Base-by-base conservation (phyloP, 92 coral and sea anemone genomes). In the Umimayanthus chanpuru region DNA sequence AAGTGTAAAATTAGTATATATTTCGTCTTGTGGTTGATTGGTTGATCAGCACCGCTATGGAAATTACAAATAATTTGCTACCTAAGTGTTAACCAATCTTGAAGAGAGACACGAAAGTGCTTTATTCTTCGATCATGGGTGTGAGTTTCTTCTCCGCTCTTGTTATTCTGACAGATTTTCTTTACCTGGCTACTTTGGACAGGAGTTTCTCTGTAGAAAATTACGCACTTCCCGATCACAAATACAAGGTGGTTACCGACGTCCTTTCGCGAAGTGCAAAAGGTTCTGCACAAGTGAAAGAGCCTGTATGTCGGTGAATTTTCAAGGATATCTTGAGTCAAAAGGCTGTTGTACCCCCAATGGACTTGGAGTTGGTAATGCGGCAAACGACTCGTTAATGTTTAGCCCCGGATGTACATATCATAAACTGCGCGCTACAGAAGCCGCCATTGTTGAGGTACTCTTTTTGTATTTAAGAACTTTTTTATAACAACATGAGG, bases 271-370 rank as follows among this genome's bases (percentile, higher is more conserved):
- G 6, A 73, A 73, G 77, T 73, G 77, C 26, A 20, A 32, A 73
- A 73, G 14, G 41, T 29, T 73, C 41, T 73, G 77, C 15, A 73
- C 32, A 32, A 73, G 77, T 73, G 77, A 73, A 12, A 73, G 43
- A 26, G 41, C 39, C 8, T 73, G 77, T 73, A 73, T 32, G 36
- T 73, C 77, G 25, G 44, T 73, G 23, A 32, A 73, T 15, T 73
- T 73, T 73, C 38, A 73, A 73, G 77, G 44, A 30, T 5, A 4
- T 12, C 21, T 73, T 14, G 18, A 73, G 5, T 73, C 77, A 16
- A 26, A 30, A 30, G 77, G 77, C 16, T 73, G 77, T 73, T 73
- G 77, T 32, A 14, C 43, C 77, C 77, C 32, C 77, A 73, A 73
- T 73, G 77, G 77, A 2, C 14, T 43, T 73, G 77, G 77, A 30